Conservation (phyloP, 2,888 invertebrate species). For the Synanthedon myopaeformis region DNA sequence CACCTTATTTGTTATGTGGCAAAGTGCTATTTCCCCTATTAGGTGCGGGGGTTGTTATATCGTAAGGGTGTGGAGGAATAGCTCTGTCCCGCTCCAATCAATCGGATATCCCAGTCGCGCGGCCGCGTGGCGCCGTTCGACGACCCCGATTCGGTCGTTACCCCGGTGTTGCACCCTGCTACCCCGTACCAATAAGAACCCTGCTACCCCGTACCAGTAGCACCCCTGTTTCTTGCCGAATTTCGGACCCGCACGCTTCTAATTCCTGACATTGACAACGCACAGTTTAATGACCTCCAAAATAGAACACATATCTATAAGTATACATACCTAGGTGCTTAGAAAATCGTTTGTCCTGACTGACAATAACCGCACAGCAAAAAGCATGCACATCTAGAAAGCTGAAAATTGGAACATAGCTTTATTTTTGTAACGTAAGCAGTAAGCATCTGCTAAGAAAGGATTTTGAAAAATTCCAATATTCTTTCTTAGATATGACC, state of each 20-base stretch:
- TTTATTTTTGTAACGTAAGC: no score
- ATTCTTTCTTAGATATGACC: no score
- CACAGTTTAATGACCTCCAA: conserved; percentile 45
- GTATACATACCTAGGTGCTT: no score
- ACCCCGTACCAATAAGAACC: conserved; percentile 44
- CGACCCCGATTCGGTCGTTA: conserved; percentile 65
- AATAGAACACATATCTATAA: no score
- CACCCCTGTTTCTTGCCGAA: conserved; percentile 60
- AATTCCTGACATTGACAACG: conserved; percentile 60
- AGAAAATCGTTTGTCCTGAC: no score
- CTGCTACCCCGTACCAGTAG: conserved; percentile 5
- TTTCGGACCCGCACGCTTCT: conserved; percentile 46
- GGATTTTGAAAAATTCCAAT: no score
- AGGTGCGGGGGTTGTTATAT: conserved; percentile 46
- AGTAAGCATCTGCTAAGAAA: no score
- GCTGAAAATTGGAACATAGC: no score
- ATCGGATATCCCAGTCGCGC: conserved; percentile 56
- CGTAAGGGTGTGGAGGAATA: conserved; percentile 47
- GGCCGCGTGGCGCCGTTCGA: conserved; percentile 64
- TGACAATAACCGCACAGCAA: no score
- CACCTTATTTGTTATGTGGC: conserved; percentile 39
- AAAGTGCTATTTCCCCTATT: conserved; percentile 47
- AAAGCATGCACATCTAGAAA: no score
- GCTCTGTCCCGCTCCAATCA: conserved; percentile 61
- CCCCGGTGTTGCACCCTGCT: conserved; percentile 66